These are phyloP conservation scores for Eristalis tenax DNA, from an alignment of 2,888 invertebrate species.

Conservation along the genomic window DNA sequence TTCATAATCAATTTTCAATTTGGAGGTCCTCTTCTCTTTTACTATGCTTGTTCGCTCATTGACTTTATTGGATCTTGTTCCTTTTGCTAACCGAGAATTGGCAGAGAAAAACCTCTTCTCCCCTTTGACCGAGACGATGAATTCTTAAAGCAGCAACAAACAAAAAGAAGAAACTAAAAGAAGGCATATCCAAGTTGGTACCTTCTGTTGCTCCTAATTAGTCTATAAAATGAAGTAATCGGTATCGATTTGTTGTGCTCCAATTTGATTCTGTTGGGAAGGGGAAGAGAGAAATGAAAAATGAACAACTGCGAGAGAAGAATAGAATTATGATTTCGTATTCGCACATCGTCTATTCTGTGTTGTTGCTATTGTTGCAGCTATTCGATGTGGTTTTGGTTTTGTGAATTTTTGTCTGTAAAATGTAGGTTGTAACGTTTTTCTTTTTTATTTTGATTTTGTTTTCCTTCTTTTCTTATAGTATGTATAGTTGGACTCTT, in stretches of 20 bases:
- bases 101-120: background rate
- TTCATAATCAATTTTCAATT: conserved; percentile 44
- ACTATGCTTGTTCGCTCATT: background rate
- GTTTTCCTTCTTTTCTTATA: background rate
- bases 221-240: conserved; percentile 62
- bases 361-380: conserved; percentile 26
- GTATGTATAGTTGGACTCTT: conserved; percentile 19
- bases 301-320: conserved; percentile 37
- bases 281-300: background rate
- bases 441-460: conserved; percentile 31
- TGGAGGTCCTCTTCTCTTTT: background rate
- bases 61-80: background rate
- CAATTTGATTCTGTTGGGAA: conserved; percentile 50
- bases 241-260: conserved; percentile 70
- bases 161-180: background rate
- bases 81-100: conserved; percentile 6
- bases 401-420: conserved; percentile 45
- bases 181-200: background rate
- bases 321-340: conserved; percentile 50
- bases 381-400: conserved; percentile 1
- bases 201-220: conserved; percentile 61
- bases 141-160: background rate
- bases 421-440: conserved; percentile 53
- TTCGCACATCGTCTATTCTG: conserved; percentile 32
- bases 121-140: background rate